These are phyloP conservation scores for Aix galericulata DNA, from an alignment of 2,113 vertebrate genomes.

Conservation along the genomic window DNA sequence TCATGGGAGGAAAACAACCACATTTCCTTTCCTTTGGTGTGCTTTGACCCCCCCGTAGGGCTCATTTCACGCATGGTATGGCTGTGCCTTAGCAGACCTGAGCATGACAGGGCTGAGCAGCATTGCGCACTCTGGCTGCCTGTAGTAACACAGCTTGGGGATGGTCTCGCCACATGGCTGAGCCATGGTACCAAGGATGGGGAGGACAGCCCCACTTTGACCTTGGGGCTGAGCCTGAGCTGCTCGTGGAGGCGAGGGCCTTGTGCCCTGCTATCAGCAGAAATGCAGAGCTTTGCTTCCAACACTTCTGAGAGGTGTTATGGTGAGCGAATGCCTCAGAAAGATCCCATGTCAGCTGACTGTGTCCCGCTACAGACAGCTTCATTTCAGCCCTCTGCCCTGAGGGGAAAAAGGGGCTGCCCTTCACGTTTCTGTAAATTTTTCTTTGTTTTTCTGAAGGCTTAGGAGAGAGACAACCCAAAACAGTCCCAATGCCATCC, in stretches of 20 bases:
- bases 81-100: no score
- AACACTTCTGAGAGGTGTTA: background rate
- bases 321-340: rapidly evolving
- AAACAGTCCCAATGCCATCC: background rate
- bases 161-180: rapidly evolving
- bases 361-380: background rate
- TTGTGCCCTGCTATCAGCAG: rapidly evolving
- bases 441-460: background rate
- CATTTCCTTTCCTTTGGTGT: background rate
- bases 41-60: background rate
- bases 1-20: background rate
- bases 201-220: background rate
- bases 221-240: background rate
- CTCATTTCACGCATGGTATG: background rate
- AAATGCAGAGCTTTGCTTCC: rapidly evolving
- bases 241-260: background rate
- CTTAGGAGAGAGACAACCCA: background rate
- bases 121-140: background rate
- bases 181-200: background rate
- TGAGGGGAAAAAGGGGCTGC: background rate
- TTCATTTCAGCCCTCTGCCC: background rate
- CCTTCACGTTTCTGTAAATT: background rate
- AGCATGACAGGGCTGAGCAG: background rate
- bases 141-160: background rate
- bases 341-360: background rate